Base-by-base conservation (phyloP, 2,797 vertebrate genomes). In the Synaphobranchus kaupii region DNA sequence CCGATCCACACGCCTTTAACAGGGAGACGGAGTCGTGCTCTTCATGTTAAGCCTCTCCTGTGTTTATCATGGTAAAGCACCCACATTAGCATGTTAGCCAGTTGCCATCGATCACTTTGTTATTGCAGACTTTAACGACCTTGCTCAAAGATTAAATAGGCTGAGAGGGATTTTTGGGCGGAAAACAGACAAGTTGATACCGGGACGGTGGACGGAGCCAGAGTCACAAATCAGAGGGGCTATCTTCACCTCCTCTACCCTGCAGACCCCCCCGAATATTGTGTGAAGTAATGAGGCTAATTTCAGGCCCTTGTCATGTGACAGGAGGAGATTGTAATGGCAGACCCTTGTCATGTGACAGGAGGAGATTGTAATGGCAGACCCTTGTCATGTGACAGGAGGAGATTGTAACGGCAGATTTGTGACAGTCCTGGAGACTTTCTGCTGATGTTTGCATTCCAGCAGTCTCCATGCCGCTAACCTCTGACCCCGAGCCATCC, bases 271-370 rank as follows among this genome's bases (percentile, higher is more conserved):
- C 48, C 47, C 34, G 13, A 84, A 48, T 48, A 2, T 68, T 34
- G 13, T 9, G 10, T n/a, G 0, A n/a, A 28, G 8, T 48, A 84
- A 85, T 89, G 84, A 48, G 81, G 86, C 68, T 90, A 87, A 90
- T 81, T 90, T 56, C 48, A 86, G 39, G 25, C 58, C 34, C 52
- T 48, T 84, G 47, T 60, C 60, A 9, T 88, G 89, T 88, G 39
- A 84, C 66, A 39, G 39, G 39, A 39, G 39, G 39, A 39, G 0
- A 39, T 39, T 39, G 1, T 39, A 39, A 39, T 2, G 39, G 39
- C 48, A 86, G 39, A 20, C 58, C 47, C 52, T 48, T 84, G 47
- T 60, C 60, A 9, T 88, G 89, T 88, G 39, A 84, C 66, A 39
- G 39, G 39, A 39, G 39, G 39, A 39, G 0, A 39, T 39, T 39